phyloP scores from a whole-genome alignment of 2,797 vertebrate genomes.

The Crocodylus rhombifer region DNA sequence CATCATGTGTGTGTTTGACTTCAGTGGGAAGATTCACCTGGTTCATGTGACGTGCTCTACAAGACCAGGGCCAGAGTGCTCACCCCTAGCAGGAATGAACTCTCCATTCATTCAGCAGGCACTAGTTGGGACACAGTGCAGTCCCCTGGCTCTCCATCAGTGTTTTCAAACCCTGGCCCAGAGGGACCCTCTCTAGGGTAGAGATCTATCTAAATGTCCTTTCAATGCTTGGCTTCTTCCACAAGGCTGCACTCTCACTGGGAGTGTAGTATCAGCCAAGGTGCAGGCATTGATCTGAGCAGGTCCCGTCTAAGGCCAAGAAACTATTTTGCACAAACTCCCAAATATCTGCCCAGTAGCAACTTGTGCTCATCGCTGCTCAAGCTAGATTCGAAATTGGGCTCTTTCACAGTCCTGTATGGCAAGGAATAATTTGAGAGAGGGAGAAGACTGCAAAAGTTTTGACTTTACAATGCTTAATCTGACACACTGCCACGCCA shows the following conservation, averaged over 20 bases:
- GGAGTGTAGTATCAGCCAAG: background rate
- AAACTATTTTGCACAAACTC: too few species aligned
- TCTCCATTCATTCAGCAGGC: background rate
- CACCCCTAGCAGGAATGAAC: background rate
- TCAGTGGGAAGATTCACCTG: background rate
- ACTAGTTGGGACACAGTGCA: background rate
- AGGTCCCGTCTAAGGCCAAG: too few species aligned
- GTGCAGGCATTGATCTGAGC: background rate
- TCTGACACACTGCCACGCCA: too few species aligned
- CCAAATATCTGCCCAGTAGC: accelerated
- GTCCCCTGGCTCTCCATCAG: background rate
- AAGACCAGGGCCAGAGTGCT: background rate
- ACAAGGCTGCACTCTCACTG: background rate
- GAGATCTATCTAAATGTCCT: background rate
- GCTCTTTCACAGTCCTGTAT: too few species aligned
- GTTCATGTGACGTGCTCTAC: too few species aligned
- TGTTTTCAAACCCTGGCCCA: background rate
- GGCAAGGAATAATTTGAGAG: too few species aligned
- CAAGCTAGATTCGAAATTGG: background rate
- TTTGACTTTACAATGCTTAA: too few species aligned
- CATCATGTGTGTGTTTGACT: background rate
- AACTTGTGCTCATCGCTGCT: background rate
- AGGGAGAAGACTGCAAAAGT: too few species aligned
- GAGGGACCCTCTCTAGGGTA: background rate
- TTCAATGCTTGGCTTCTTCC: background rate